Conservation (phyloP, 2,888 invertebrate species). For the Tanytarsus gracilentus region DNA sequence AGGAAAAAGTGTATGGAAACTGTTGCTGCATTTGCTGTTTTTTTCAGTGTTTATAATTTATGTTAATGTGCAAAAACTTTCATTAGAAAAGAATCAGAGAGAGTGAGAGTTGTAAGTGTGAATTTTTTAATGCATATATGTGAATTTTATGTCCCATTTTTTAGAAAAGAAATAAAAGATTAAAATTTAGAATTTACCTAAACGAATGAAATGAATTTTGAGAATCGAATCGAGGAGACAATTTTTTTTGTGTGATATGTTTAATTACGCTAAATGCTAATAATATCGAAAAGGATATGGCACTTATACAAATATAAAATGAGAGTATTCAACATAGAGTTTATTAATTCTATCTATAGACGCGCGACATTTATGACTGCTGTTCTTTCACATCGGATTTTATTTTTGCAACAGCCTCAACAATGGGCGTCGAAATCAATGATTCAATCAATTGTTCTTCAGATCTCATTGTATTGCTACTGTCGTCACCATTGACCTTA, state of each 20-base stretch:
- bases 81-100: background rate
- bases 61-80: background rate
- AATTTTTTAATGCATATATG: background rate
- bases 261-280: background rate
- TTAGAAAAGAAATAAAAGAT: background rate
- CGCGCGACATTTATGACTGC: background rate
- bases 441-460: conserved; percentile 63
- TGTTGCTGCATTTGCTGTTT: no score
- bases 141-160: conserved; percentile 29
- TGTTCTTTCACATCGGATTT: conserved; percentile 16
- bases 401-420: conserved; percentile 27
- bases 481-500: conserved; percentile 42
- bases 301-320: conserved; percentile 1
- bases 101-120: background rate
- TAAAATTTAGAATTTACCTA: conserved; percentile 8
- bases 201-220: background rate
- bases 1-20: background rate
- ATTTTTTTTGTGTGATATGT: background rate
- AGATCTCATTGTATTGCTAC: conserved; percentile 57
- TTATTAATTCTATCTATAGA: background rate
- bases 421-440: conserved; percentile 26
- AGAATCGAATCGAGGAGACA: background rate
- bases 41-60: background rate
- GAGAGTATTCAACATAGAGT: background rate
- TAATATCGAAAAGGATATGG: conserved; percentile 16